Conservation (phyloP, 2,888 invertebrate species). For the Habroteleia sp. region DNA sequence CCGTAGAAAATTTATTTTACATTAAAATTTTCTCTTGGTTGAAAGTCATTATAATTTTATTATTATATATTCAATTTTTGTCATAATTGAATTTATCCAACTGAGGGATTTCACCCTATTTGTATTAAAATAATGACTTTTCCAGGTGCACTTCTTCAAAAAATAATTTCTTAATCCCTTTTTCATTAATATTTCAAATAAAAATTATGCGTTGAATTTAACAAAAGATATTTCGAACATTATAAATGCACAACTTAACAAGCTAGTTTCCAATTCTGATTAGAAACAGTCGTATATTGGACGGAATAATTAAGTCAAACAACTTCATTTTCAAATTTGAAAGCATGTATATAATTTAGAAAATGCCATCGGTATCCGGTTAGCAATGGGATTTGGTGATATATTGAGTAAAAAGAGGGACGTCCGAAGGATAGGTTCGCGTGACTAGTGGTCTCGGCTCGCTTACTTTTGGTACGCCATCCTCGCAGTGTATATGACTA, state of each 20-base stretch:
- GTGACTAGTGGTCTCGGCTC: conserved; percentile 77
- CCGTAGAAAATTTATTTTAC: no score
- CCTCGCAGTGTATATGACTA: conserved; percentile 52
- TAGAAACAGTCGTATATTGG: conserved; percentile 5
- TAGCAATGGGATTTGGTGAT: conserved; percentile 47
- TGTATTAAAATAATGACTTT: no score
- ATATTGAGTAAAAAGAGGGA: conserved; percentile 42
- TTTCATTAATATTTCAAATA: no score
- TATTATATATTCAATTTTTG: no score
- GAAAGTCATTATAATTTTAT: no score
- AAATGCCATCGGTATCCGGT: conserved; percentile 43
- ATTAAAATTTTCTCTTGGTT: no score
- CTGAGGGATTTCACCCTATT: no score
- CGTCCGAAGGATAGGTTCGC: conserved; percentile 71
- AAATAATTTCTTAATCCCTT: no score
- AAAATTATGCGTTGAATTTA: not conserved
- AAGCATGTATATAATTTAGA: conserved; percentile 43
- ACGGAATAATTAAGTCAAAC: conserved; percentile 29
- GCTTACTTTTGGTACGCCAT: conserved; percentile 70
- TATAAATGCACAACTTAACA: no score
- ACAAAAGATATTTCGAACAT: not conserved
- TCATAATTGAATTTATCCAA: no score
- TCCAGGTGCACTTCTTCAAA: no score
- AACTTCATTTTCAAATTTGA: conserved; percentile 36
- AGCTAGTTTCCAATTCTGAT: conserved; percentile 8